Evolutionary conservation across 2,888 invertebrate species (phyloP), one percentile per base, ranked within the genome.

Genomic region (Yponomeuta malinellus): DNA sequence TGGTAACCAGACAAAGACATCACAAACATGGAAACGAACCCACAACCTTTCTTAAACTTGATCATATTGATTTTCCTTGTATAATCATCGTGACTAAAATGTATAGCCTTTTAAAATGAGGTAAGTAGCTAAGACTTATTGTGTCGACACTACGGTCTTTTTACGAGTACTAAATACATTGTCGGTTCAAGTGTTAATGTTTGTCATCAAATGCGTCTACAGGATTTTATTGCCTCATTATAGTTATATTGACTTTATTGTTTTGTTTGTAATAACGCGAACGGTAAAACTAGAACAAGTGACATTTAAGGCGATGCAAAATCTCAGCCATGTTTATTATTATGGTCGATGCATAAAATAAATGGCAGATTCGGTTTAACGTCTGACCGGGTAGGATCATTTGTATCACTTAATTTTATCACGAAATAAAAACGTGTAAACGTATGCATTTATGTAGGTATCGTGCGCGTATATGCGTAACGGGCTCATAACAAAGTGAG

Each of bases 361-460:
- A 52, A 23, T 29, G 52, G 12, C 52, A 59, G 12, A 69, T 59
- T 59, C 23, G 6, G 52, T 10, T 48, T 52, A 23, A 52, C 69
- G 48, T 37, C 31, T 10, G 31, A 48, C 10, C 52, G 10, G 37
- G 33, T n/a, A 69, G 12, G 15, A 48, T 69, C 1, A 69, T 52
- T 69, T 69, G 69, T 69, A 69, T 69, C 52, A 69, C 69, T 69
- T 48, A 15, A 10, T 69, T 69, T 69, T 52, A 67, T 67, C 67
- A 31, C n/a, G n/a, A n/a, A 43, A 48, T 48, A 48, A 67, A 64
- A 67, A 67, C 43, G 67, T 3, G 10, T 43, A 65, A 31, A 64
- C 29, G 64, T 8, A 59, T 29, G 4, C 31, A 10, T 64, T 43
- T 43, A 43, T 8, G 43, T 43, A 43, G 43, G 43, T 43, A 43